Evolutionary conservation across 2,888 invertebrate species (phyloP), one percentile per base, ranked within the genome.

Genomic region (Drosophila histrio): DNA sequence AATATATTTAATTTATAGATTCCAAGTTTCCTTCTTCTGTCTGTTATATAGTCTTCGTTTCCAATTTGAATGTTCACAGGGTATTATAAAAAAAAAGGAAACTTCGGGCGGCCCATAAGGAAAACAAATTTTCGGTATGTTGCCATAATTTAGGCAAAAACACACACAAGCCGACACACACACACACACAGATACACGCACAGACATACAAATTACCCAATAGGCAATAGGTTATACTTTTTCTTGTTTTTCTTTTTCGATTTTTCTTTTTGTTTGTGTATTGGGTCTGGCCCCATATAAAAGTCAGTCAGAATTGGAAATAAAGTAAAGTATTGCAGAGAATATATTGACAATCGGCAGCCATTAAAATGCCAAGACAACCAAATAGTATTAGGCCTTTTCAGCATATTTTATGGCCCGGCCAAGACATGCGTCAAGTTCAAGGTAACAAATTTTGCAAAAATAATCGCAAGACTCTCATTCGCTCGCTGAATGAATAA

Each of bases 281-380:
- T 67, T 73, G 60, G 60, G 50, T 36, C 44, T 41, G 43, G 32
- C 30, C 47, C 47, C 39, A 30, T 32, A 69, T 52, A 70, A 70
- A 57, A 62, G 62, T 54, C 70, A 46, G 63, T 32, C 21, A 17
- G 41, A 49, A 75, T 70, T 70, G 54, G 64, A 63, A 59, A 58
- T 65, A 63, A 66, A n/a, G n/a, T n/a, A n/a, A 58, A 86, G 64
- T 58, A 61, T 73, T 47, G 39, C 46, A n/a, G 9, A 69, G 28
- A 57, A 73, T 73, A 80, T 81, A 81, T 81, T 80, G 80, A 84
- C 78, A 87, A 84, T 81, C 66, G 66, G 54, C 64, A 57, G 69
- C 85, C 87, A 80, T 81, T 81, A 77, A 81, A 81, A 72, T 81
- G 72, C 58, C 85, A 67, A 70, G 57, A 38, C 52, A 53, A 59